These are phyloP conservation scores for Onychomys arenicola DNA, from an alignment of 2,797 vertebrate species.

Conservation along the genomic window DNA sequence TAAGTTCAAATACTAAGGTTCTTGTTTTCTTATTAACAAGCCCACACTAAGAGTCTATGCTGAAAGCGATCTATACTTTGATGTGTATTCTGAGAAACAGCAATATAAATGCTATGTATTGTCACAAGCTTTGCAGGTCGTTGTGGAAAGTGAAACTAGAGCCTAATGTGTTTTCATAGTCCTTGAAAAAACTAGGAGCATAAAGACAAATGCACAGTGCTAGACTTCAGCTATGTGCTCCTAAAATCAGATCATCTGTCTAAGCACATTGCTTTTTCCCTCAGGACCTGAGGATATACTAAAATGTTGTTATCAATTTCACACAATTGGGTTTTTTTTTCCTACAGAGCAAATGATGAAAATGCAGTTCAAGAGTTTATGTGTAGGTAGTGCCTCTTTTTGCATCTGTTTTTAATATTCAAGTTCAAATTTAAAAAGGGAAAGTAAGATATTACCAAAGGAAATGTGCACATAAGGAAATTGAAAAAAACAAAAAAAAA, in stretches of 20 bases:
- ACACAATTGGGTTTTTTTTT: constrained; percentile 83
- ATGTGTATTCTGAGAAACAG: constrained; percentile 69
- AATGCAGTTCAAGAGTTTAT: constrained; percentile 86
- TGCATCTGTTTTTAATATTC: constrained; percentile 84
- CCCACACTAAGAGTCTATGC: constrained; percentile 65
- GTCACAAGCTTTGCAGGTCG: constrained; percentile 65
- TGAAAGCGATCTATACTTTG: constrained; percentile 65
- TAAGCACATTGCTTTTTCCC: constrained; percentile 82
- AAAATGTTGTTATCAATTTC: constrained; percentile 86
- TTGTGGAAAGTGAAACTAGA: constrained; percentile 72
- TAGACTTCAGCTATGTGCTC: constrained; percentile 80
- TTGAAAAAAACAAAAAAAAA: constrained; percentile 62
- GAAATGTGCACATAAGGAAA: constrained; percentile 77
- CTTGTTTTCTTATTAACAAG: constrained; percentile 73
- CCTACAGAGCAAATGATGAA: constrained; percentile 84
- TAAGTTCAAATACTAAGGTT: constrained; percentile 66
- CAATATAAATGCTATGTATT: constrained; percentile 71
- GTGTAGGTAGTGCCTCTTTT: constrained; percentile 81
- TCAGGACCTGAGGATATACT: constrained; percentile 78
- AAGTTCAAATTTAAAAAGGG: constrained; percentile 74
- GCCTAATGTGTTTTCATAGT: constrained; percentile 78
- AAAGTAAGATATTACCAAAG: constrained; percentile 72
- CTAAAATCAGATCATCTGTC: constrained; percentile 84
- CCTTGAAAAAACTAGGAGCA: constrained; percentile 80
- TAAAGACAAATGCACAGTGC: constrained; percentile 82